These are phyloP conservation scores for Lathamus discolor DNA, from an alignment of 2,113 vertebrate species.

Conservation along the genomic window DNA sequence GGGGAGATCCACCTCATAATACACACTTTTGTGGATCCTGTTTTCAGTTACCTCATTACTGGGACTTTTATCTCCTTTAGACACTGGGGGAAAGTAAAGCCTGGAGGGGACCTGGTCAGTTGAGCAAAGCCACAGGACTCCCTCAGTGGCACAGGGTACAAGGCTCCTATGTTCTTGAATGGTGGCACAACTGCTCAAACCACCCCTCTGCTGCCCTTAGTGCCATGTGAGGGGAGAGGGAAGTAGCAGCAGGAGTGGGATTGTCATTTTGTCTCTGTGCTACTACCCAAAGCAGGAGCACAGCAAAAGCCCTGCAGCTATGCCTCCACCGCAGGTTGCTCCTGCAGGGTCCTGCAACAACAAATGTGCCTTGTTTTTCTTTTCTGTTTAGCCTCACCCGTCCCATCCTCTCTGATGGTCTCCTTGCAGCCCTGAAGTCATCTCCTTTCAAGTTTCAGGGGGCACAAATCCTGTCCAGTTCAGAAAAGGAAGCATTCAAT, in stretches of 20 bases:
- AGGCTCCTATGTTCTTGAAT: background rate
- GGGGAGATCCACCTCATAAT: background rate
- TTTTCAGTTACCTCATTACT: background rate
- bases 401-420: background rate
- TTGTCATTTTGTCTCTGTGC: background rate
- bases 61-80: background rate
- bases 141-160: background rate
- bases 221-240: rapidly evolving
- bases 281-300: background rate
- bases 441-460: slow-evolving; percentile 30
- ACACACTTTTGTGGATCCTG: background rate
- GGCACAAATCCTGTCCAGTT: slow-evolving; percentile 14
- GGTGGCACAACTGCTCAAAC: background rate
- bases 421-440: slow-evolving; percentile 42
- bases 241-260: background rate
- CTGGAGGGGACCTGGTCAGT: background rate
- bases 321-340: background rate
- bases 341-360: background rate
- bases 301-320: background rate
- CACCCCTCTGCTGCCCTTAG: background rate
- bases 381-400: slow-evolving; percentile 23
- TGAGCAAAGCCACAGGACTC: background rate
- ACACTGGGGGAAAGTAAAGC: background rate
- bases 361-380: background rate
- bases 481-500: background rate